Conservation (phyloP, 2,888 invertebrate genomes). For the Deroplatys truncata region DNA sequence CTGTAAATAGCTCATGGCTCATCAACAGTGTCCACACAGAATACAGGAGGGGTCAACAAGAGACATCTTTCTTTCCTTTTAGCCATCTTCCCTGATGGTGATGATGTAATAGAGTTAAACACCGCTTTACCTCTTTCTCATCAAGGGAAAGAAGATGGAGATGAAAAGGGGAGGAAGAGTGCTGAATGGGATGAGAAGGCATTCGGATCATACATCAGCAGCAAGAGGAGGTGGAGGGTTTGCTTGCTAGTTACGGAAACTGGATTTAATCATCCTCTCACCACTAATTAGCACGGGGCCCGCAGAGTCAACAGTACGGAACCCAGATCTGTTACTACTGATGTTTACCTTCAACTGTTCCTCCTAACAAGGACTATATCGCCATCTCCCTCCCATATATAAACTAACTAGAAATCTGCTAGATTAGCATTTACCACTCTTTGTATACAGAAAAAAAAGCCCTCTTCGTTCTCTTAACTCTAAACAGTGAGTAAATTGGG, state of each 20-base stretch:
- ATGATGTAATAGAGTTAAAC: not conserved
- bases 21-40: not conserved
- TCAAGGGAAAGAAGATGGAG: not conserved
- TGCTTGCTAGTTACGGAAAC: slow-evolving; percentile 19
- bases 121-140: not conserved
- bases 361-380: slow-evolving; percentile 22
- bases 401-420: slow-evolving; percentile 23
- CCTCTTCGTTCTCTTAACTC: not conserved
- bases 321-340: slow-evolving; percentile 17
- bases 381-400: slow-evolving; percentile 11
- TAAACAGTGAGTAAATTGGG: not conserved
- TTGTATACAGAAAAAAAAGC: slow-evolving; percentile 1
- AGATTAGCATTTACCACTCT: slow-evolving; percentile 26
- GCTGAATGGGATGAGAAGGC: not conserved
- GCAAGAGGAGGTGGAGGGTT: not conserved
- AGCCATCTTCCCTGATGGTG: not conserved
- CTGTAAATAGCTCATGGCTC: not conserved
- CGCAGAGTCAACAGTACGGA: slow-evolving; percentile 22
- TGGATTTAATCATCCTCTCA: slow-evolving; percentile 28
- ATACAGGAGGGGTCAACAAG: not conserved
- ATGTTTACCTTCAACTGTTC: slow-evolving; percentile 24
- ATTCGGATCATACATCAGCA: not conserved
- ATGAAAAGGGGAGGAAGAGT: not conserved
- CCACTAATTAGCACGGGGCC: slow-evolving; percentile 27
- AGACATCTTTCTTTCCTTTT: not conserved